Base-by-base conservation (phyloP, 2,797 vertebrate genomes). In the Amblyopsis hoosieri region DNA sequence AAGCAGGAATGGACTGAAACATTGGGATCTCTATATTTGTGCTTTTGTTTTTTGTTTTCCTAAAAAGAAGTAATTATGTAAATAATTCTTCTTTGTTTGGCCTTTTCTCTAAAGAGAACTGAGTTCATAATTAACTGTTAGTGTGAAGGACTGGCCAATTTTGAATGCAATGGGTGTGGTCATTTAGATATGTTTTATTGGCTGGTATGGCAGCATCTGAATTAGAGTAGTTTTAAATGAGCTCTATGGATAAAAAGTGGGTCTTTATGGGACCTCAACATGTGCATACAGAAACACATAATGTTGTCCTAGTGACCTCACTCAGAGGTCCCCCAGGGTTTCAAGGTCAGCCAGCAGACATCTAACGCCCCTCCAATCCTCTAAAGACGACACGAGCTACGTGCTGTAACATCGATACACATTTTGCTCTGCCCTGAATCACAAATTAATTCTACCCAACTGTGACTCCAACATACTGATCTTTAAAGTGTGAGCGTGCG, bases 201-300 rank as follows among this genome's bases (percentile, higher is more conserved):
- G 82, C 83, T 81, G 74, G 76, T 17, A 17, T 79, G 79, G 49
- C 80, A 78, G 81, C 83, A 78, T 86, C 76, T 89, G 85, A 88
- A 88, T 87, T 86, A 82, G 80, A 89, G 87, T 85, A 80, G 76
- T 81, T 87, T 87, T 87, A 87, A 90, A 90, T 87, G 87, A 90
- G 74, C 76, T 14, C 65, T 74, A 70, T 73, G 76, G 82, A 70
- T 19, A 19, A 19, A 78, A 72, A 58, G 23, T 79, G 61, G 61
- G 75, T 72, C 76, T 81, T 80, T 69, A 79, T 66, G 62, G 57
- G 72, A 80, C 71, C 79, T 78, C 59, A 79, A 62, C 67, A 59
- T 19, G 56, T 57, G 59, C 54, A 54, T 60, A 61, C 55, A 48
- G 47, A 57, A 12, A 12, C 63, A 67, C 54, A 56, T 47, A 15